These are phyloP conservation scores for Oryctolagus cuniculus DNA, from an alignment of 2,113 vertebrate genomes.

Conservation along the genomic window mOryCun1.1 NC_091442.1:9890001-9890500, in stretches of 20 bases:
- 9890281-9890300: not conserved
- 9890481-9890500: no score
- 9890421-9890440: no score
- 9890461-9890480: no score
- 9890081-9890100: not conserved
- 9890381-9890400: no score
- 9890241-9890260: not conserved
- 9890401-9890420: no score
- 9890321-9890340: not conserved
- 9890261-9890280: not conserved
- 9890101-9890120: accelerated
- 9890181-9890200: accelerated
- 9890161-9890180: not conserved
- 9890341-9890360: not conserved
- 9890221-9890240: not conserved
- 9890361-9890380: not conserved
- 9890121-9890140: not conserved
- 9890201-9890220: not conserved
- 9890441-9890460: no score
- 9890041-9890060: no score
- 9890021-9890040: no score
- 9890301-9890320: not conserved
- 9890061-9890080: not conserved
- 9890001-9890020: no score
- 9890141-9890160: not conserved